Conservation (phyloP, 2,113 vertebrate genomes). For the Phylloscopus whistleri region DNA sequence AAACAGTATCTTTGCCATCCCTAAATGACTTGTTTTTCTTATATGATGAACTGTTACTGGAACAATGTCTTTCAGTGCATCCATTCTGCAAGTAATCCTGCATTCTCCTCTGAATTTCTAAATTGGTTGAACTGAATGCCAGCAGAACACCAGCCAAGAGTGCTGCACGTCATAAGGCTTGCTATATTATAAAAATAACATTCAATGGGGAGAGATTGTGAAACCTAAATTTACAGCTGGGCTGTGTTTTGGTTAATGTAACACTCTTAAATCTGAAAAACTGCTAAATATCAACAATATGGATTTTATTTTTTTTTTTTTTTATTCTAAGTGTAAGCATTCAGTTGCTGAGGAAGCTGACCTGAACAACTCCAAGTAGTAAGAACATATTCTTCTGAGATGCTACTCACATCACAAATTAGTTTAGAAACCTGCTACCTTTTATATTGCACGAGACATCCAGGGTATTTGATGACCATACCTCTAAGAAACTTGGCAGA, state of each 20-base stretch:
- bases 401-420: constrained; percentile 2
- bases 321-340: not conserved
- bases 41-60: not conserved
- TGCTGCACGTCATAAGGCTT: not conserved
- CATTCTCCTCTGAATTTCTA: not conserved
- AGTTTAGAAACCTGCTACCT: not conserved
- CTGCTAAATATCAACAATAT: not conserved
- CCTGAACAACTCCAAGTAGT: not conserved
- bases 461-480: not conserved
- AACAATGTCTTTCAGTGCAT: not conserved
- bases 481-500: constrained; percentile 35
- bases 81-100: not conserved
- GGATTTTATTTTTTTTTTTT: not conserved
- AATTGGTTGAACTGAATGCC: not conserved
- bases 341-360: not conserved
- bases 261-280: not conserved
- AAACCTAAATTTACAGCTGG: not conserved
- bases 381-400: not conserved
- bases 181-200: not conserved
- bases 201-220: not conserved
- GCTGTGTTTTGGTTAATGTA: not conserved
- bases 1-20: not conserved
- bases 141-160: not conserved
- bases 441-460: not conserved
- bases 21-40: not conserved